Conservation (phyloP, 2,113 vertebrate species). For the Azemiops feae region DNA sequence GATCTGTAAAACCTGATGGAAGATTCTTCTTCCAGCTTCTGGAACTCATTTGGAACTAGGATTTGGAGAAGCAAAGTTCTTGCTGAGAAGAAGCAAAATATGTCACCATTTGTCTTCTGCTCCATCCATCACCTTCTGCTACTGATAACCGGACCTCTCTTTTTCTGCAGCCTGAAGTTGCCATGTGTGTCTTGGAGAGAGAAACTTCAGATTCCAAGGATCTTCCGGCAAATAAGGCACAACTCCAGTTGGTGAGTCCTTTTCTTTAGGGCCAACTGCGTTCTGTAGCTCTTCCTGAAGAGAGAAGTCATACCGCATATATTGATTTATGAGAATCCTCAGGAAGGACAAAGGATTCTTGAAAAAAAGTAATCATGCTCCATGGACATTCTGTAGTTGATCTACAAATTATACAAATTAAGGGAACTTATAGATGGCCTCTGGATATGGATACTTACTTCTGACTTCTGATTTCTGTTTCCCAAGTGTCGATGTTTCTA, state of each 20-base stretch:
- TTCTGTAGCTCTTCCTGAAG: not conserved
- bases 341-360: not conserved
- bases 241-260: conserved; percentile 41
- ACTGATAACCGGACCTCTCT: not conserved
- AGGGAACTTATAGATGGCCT: not conserved
- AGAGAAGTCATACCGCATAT: too few relatives aligned
- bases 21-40: not conserved
- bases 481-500: too few relatives aligned
- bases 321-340: not conserved
- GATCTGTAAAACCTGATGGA: not conserved
- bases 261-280: not conserved
- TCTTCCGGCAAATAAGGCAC: conserved; percentile 24
- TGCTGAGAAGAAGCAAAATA: not conserved
- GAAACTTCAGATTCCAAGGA: conserved; percentile 17
- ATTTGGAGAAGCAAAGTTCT: not conserved
- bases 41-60: not conserved
- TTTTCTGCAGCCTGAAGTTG: not conserved
- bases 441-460: not conserved
- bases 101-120: not conserved
- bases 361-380: not conserved
- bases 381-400: not conserved
- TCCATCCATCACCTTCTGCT: not conserved
- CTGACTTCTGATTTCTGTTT: not conserved
- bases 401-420: not conserved
- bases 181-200: not conserved